Conservation (phyloP, 2,113 vertebrate genomes). For the Catharus minimus region DNA sequence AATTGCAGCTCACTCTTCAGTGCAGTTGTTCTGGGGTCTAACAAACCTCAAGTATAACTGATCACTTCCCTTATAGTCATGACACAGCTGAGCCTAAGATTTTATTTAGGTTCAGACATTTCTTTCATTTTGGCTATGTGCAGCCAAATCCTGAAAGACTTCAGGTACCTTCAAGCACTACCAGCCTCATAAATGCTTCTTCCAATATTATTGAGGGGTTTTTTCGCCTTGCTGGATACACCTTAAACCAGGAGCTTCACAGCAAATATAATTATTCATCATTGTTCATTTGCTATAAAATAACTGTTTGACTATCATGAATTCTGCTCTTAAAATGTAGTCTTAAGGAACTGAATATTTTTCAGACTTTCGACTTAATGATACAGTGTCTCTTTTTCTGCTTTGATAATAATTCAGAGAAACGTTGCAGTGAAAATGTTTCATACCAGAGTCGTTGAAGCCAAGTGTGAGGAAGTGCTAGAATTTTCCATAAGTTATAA, state of each 20-base stretch:
- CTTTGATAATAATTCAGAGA: background rate
- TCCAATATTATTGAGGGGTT: background rate
- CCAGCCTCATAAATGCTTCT: background rate
- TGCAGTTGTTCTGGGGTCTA: background rate
- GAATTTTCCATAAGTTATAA: slow-evolving; percentile 35
- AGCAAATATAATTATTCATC: background rate
- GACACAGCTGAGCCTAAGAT: background rate
- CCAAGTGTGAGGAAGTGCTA: background rate
- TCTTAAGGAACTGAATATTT: background rate
- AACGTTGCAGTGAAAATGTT: slow-evolving; percentile 1
- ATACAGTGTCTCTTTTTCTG: background rate
- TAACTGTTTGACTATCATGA: background rate
- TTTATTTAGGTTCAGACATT: background rate
- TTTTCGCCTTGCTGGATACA: background rate
- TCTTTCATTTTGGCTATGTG: background rate
- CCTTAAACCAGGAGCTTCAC: background rate
- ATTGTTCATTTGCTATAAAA: background rate
- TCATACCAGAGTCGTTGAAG: background rate
- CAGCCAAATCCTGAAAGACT: background rate
- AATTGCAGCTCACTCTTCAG: background rate
- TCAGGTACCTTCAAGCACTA: background rate
- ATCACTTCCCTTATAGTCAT: background rate
- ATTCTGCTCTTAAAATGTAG: background rate
- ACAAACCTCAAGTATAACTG: background rate
- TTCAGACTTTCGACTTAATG: background rate